phyloP scores from a whole-genome alignment of 2,797 vertebrate species.

The Characodon lateralis region DNA sequence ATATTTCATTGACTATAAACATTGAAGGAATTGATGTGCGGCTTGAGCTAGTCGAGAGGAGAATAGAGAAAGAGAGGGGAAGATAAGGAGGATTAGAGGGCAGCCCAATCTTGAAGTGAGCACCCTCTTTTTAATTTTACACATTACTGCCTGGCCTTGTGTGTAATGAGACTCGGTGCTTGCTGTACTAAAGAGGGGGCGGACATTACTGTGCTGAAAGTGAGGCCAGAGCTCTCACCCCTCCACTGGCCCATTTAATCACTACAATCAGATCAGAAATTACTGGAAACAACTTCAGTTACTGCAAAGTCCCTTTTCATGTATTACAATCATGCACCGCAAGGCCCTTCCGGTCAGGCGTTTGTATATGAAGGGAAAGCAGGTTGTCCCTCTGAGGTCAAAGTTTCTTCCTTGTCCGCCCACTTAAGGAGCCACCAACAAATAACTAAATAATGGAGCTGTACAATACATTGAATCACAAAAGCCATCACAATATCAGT shows the following conservation, averaged over 20 bases:
- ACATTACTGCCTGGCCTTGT: slow-evolving; percentile 57
- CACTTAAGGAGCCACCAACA: not conserved
- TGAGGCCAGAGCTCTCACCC: slow-evolving; percentile 48
- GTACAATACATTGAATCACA: not conserved
- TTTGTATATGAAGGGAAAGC: slow-evolving; percentile 1
- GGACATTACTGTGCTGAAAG: slow-evolving; percentile 38
- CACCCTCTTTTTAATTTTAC: slow-evolving; percentile 51
- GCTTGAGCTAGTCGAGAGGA: slow-evolving; percentile 36
- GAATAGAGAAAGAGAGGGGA: not conserved
- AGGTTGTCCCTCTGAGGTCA: not conserved
- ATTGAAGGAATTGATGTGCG: slow-evolving; percentile 62
- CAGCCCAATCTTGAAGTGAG: slow-evolving; percentile 36
- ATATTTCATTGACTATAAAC: slow-evolving; percentile 79
- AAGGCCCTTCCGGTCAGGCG: slow-evolving; percentile 24
- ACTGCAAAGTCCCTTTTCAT: slow-evolving; percentile 28
- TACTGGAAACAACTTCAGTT: slow-evolving; percentile 58
- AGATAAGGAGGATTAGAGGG: slow-evolving; percentile 42
- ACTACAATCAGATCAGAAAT: slow-evolving; percentile 69
- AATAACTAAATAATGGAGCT: not conserved
- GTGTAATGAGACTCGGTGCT: slow-evolving; percentile 60
- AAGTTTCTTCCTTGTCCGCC: not conserved
- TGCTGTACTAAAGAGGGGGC: slow-evolving; percentile 52
- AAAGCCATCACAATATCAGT: not conserved
- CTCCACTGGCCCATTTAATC: slow-evolving; percentile 73
- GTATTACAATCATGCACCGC: slow-evolving; percentile 40